A percentile compares a stretch with the other conserved stretches of the same genome.
Evolutionary conservation across 2,888 invertebrate species (phyloP).

Genomic region (Meloe dianella): DNA sequence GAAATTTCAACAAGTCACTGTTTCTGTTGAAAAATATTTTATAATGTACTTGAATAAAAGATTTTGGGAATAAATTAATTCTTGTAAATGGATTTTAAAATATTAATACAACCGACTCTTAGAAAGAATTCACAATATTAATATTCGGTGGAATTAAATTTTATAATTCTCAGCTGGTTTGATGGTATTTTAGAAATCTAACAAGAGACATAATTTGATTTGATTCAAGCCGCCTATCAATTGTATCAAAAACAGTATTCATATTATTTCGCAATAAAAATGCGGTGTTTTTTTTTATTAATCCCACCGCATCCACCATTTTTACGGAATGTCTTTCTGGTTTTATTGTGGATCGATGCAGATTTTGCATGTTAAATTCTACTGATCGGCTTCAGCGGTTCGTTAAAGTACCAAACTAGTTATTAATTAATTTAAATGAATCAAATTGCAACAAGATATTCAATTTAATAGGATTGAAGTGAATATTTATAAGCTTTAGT

Average conservation of each 20-base stretch:
- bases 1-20: neutral
- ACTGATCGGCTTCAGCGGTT: neutral
- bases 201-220: too few relatives aligned
- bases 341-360: too few relatives aligned
- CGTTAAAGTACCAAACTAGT: neutral
- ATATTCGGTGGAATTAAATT: neutral
- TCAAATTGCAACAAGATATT: neutral
- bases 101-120: neutral
- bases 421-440: neutral
- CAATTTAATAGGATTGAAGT: conserved; percentile 2
- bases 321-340: neutral
- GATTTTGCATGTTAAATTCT: neutral
- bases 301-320: neutral
- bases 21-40: neutral
- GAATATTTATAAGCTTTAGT: conserved; percentile 22
- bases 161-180: neutral
- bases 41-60: neutral
- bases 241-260: too few relatives aligned
- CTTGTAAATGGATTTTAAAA: neutral
- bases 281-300: neutral
- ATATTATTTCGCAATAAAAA: too few relatives aligned
- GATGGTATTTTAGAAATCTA: too few relatives aligned
- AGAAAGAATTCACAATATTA: neutral
- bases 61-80: neutral
- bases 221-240: too few relatives aligned